Conservation (phyloP, 2,888 invertebrate genomes). For the Meteorus colon region DNA sequence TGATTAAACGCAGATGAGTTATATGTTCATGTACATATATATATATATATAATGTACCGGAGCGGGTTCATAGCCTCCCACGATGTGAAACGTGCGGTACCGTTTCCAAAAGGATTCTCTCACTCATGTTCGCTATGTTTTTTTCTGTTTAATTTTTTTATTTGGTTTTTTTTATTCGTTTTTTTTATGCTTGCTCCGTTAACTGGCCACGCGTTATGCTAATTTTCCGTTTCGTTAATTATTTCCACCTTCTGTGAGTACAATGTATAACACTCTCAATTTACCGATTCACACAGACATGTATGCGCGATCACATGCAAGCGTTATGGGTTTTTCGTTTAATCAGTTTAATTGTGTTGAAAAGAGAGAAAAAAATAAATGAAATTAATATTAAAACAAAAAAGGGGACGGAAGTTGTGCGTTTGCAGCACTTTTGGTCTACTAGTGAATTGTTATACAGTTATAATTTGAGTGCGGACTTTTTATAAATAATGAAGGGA, state of each 20-base stretch:
- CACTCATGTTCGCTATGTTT: slow-evolving; percentile 30
- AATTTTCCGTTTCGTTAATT: slow-evolving; percentile 53
- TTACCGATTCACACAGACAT: not conserved
- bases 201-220: slow-evolving; percentile 49
- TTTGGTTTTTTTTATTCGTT: slow-evolving; percentile 27
- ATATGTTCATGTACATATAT: slow-evolving; percentile 15
- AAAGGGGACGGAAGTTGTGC: slow-evolving; percentile 10
- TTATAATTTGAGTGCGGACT: not conserved
- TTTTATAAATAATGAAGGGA: not conserved
- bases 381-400: not conserved
- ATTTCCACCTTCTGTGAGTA: slow-evolving; percentile 39
- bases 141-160: slow-evolving; percentile 27
- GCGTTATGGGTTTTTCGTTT: slow-evolving; percentile 38
- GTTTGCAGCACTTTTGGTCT: not conserved
- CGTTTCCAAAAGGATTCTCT: slow-evolving; percentile 51
- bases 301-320: not conserved
- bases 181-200: slow-evolving; percentile 43
- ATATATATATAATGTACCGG: slow-evolving; percentile 10
- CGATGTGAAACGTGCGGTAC: slow-evolving; percentile 44
- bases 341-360: slow-evolving; percentile 48
- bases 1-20: slow-evolving; percentile 18
- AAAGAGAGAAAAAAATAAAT: not conserved
- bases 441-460: slow-evolving; percentile 1
- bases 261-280: slow-evolving; percentile 3
- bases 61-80: slow-evolving; percentile 45